Conservation (phyloP, 2,888 invertebrate genomes). For the Eugnorisma glareosa region DNA sequence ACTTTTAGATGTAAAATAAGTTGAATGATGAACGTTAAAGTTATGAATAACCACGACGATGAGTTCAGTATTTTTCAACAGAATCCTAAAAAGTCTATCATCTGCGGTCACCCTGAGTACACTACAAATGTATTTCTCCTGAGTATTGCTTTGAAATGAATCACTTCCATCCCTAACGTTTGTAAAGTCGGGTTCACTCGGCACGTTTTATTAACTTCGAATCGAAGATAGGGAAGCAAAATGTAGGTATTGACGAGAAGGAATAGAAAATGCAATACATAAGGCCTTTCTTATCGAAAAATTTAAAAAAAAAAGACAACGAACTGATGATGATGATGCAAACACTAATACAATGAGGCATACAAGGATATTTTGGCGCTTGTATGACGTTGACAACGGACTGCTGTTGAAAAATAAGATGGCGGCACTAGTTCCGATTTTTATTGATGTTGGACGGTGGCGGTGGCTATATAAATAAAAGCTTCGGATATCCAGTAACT, state of each 20-base stretch:
- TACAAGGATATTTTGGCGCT: background rate
- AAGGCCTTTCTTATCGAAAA: too few relatives aligned
- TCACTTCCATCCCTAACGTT: slow-evolving; percentile 32
- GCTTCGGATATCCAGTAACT: too few relatives aligned
- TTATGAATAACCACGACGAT: background rate
- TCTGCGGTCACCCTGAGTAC: slow-evolving; percentile 16
- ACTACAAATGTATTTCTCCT: slow-evolving; percentile 46
- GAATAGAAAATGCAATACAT: background rate
- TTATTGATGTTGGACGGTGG: too few relatives aligned
- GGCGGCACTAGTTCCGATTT: too few relatives aligned
- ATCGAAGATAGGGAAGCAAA: background rate
- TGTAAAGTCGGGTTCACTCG: slow-evolving; percentile 23
- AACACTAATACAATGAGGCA: background rate
- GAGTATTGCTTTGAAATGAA: slow-evolving; percentile 54
- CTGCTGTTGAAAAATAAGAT: too few relatives aligned
- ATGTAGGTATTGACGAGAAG: slow-evolving; percentile 1
- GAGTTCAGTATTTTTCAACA: background rate
- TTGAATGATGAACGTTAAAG: background rate
- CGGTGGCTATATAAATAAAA: too few relatives aligned
- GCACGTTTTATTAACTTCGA: slow-evolving; percentile 22
- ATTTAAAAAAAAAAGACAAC: background rate
- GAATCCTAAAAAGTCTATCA: slow-evolving; percentile 9
- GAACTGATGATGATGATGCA: background rate
- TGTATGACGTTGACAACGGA: background rate
- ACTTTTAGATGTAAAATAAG: background rate